These are phyloP conservation scores for Sycophila sp. DNA, from an alignment of 1,140 invertebrate species.

Conservation along the genomic window DNA sequence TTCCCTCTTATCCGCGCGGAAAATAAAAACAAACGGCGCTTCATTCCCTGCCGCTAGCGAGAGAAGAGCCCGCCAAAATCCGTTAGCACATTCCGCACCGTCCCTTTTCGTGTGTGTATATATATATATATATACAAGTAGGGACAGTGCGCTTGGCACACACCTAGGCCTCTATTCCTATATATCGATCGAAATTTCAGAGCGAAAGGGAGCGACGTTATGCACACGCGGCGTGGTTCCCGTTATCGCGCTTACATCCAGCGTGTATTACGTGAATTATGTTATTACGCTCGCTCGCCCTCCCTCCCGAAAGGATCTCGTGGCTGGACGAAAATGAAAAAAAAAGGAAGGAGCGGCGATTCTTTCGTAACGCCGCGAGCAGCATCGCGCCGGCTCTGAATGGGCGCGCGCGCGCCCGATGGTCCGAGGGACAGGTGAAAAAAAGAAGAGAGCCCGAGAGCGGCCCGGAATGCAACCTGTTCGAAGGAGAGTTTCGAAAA, in stretches of 20 bases:
- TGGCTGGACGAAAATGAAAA: conserved; percentile 21
- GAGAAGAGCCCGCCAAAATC: not conserved
- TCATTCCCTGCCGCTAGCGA: too few species aligned
- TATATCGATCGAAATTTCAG: not conserved
- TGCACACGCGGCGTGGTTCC: conserved; percentile 25
- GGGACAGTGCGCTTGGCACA: not conserved
- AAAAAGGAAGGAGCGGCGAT: not conserved
- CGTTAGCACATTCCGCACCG: not conserved
- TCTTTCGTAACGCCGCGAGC: not conserved
- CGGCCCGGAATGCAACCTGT: not conserved
- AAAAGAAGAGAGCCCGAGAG: not conserved
- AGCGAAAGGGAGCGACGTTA: conserved; percentile 1
- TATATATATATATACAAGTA: not conserved
- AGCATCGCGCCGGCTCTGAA: not conserved
- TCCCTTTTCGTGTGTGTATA: not conserved
- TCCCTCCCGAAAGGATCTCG: not conserved
- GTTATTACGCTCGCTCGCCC: conserved; percentile 17
- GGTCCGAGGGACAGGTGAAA: too few species aligned
- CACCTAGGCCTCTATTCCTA: not conserved
- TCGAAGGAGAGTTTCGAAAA: not conserved
- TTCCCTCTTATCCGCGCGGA: too few species aligned
- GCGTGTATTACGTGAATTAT: too few species aligned
- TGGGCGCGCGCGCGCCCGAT: not conserved
- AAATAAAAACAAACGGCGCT: too few species aligned
- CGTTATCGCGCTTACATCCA: too few species aligned